Evolutionary conservation across 1,140 invertebrate genomes (phyloP).

Genomic region (Uloborus diversus): DNA sequence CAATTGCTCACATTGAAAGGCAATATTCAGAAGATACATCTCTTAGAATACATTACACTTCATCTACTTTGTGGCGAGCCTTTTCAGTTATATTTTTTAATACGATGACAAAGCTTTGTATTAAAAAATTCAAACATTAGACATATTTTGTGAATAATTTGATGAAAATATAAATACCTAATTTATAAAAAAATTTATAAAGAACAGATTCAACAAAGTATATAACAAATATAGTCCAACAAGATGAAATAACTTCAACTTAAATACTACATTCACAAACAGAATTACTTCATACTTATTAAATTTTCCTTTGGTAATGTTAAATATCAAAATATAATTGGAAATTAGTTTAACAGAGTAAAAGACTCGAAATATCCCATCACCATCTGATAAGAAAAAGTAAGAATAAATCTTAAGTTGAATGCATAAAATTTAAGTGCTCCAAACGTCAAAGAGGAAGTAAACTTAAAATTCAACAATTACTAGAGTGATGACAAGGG

Average conservation of each 20-base stretch:
- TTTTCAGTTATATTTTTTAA: conserved; percentile 24
- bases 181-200: conserved; percentile 51
- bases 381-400: conserved; percentile 16
- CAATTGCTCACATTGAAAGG: conserved; percentile 15
- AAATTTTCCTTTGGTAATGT: neutral
- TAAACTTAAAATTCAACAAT: conserved; percentile 28
- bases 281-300: neutral
- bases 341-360: neutral
- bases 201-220: conserved; percentile 42
- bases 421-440: conserved; percentile 32
- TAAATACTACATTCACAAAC: conserved; percentile 39
- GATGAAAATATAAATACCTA: conserved; percentile 39
- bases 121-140: conserved; percentile 29
- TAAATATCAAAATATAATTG: neutral
- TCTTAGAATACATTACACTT: conserved; percentile 36
- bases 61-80: conserved; percentile 50
- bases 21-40: conserved; percentile 47
- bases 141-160: conserved; percentile 48
- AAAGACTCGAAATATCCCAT: neutral
- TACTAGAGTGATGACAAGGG: conserved; percentile 22
- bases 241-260: conserved; percentile 48
- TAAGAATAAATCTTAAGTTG: neutral
- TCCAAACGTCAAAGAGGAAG: neutral
- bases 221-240: conserved; percentile 51
- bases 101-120: conserved; percentile 6